These are phyloP conservation scores for Heliconius congener DNA, from an alignment of 1,140 invertebrate genomes.

Conservation along the genomic window DNA sequence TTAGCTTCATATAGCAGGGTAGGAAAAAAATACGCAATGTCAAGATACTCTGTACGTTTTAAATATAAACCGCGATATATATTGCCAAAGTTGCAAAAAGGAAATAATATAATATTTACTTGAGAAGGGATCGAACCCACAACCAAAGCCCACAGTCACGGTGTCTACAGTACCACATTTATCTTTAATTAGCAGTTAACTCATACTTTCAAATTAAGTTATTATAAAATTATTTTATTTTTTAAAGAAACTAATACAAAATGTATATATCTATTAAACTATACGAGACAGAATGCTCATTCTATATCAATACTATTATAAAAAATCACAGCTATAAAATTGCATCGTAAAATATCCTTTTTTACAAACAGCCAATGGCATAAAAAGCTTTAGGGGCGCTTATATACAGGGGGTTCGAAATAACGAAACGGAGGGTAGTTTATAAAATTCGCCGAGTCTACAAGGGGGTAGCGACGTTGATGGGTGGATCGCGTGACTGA, in stretches of 20 bases:
- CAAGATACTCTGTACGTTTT: too few relatives aligned
- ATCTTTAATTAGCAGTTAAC: too few relatives aligned
- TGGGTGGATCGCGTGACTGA: constrained; percentile 75
- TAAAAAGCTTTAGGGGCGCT: constrained; percentile 62
- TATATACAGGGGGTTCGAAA: constrained; percentile 60
- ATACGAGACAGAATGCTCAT: neutral
- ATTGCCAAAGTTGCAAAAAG: too few relatives aligned
- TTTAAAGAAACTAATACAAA: neutral
- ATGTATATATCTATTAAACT: constrained; percentile 21
- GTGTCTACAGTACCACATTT: too few relatives aligned
- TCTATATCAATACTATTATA: constrained; percentile 40
- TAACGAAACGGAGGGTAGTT: constrained; percentile 73
- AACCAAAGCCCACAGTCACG: too few relatives aligned
- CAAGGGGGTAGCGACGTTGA: constrained; percentile 45
- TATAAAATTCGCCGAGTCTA: constrained; percentile 77
- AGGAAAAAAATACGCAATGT: too few relatives aligned
- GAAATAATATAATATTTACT: too few relatives aligned
- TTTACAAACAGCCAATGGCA: constrained; percentile 63
- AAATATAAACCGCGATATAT: too few relatives aligned
- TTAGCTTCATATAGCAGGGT: too few relatives aligned
- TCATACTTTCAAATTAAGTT: too few relatives aligned
- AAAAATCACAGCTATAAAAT: constrained; percentile 65
- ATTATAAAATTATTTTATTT: too few relatives aligned
- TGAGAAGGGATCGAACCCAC: too few relatives aligned
- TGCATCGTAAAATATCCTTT: constrained; percentile 65